phyloP scores from a whole-genome alignment of 2,113 vertebrate genomes.

The Saimiri boliviensis region DNA sequence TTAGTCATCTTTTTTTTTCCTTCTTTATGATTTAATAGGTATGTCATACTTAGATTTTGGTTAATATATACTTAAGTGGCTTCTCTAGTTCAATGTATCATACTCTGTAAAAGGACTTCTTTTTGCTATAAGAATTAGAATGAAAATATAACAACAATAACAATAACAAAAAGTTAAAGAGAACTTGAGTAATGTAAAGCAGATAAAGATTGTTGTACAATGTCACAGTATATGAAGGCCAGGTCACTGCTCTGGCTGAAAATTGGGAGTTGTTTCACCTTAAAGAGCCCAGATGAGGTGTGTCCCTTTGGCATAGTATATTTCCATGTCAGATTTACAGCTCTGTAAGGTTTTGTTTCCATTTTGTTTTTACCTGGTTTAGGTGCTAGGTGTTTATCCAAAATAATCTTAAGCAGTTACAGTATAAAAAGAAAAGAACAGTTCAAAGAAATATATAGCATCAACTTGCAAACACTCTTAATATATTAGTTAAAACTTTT shows the following conservation, averaged over 20 bases:
- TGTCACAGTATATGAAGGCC: background rate
- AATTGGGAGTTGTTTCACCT: background rate
- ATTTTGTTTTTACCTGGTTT: slow-evolving; percentile 40
- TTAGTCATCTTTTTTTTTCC: background rate
- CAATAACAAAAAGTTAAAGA: background rate
- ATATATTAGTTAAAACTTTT: slow-evolving; percentile 36
- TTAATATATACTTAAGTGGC: background rate
- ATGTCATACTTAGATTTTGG: background rate
- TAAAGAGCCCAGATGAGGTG: background rate
- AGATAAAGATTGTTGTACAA: background rate
- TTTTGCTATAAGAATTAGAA: slow-evolving; percentile 12
- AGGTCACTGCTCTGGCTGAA: background rate
- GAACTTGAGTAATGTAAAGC: background rate
- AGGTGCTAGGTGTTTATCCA: background rate
- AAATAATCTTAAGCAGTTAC: slow-evolving; percentile 23
- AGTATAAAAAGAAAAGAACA: background rate
- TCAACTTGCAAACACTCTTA: slow-evolving; percentile 21
- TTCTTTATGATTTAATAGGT: background rate
- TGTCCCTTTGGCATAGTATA: background rate
- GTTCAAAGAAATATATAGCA: slow-evolving; percentile 14
- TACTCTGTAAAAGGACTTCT: background rate
- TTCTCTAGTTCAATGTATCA: background rate
- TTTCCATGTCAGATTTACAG: slow-evolving; percentile 7
- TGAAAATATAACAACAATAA: background rate
- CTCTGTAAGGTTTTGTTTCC: background rate